Percentiles rank a stretch among this genome's conserved stretches.
Evolutionary conservation across 2,797 vertebrate species (phyloP).

Genomic region (Macroramphosus scolopax): DNA sequence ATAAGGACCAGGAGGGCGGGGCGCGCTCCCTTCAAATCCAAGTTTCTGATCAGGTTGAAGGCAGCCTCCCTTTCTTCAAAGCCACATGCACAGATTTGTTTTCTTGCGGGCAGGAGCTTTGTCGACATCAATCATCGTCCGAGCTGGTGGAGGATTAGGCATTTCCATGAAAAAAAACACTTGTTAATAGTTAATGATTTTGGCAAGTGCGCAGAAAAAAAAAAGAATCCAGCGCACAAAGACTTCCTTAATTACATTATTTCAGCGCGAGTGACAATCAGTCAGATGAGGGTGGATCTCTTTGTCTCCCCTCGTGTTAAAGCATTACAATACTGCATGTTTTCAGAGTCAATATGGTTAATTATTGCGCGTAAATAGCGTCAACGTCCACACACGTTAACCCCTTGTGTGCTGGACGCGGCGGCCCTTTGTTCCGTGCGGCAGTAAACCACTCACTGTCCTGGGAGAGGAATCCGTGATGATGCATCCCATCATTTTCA

Average conservation of each 20-base stretch:
- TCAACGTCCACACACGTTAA: slow-evolving; percentile 37
- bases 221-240: slow-evolving; percentile 9
- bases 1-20: slow-evolving; percentile 80
- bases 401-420: slow-evolving; percentile 27
- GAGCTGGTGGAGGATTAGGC: slow-evolving; percentile 1
- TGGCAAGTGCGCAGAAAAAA: slow-evolving; percentile 16
- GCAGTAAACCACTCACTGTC: slow-evolving; percentile 9
- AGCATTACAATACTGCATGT: slow-evolving; percentile 22
- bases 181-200: slow-evolving; percentile 50
- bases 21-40: slow-evolving; percentile 63
- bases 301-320: slow-evolving; percentile 16
- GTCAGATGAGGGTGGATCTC: slow-evolving; percentile 20
- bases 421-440: slow-evolving; percentile 46
- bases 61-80: slow-evolving; percentile 61
- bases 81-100: slow-evolving; percentile 36
- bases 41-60: slow-evolving; percentile 73
- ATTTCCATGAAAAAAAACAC: slow-evolving; percentile 31
- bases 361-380: slow-evolving; percentile 29
- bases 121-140: slow-evolving; percentile 32
- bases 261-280: slow-evolving; percentile 5
- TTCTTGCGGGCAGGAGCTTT: slow-evolving; percentile 27
- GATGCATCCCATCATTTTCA: background rate
- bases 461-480: slow-evolving; percentile 1
- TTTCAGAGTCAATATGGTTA: slow-evolving; percentile 36
- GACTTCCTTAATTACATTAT: slow-evolving; percentile 25